phyloP scores from a whole-genome alignment of 1,140 invertebrate genomes.

The Pseudobourletiella spinata region DNA sequence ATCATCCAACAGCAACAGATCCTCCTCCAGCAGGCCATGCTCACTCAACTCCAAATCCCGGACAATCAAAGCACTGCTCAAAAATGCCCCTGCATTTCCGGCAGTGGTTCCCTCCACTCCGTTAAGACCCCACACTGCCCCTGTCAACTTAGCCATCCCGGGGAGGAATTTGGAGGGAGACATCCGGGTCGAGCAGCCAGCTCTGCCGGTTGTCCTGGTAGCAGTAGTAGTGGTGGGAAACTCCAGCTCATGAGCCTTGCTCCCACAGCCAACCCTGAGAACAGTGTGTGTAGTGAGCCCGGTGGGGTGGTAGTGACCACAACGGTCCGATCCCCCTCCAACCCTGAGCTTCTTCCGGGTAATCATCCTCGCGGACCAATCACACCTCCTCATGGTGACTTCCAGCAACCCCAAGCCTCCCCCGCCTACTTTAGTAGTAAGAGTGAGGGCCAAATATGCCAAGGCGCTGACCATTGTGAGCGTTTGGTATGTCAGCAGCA shows the following conservation, averaged over 20 bases:
- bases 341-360: conserved; percentile 1
- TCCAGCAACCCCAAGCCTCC: not conserved
- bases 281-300: not conserved
- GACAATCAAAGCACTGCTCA: conserved; percentile 21
- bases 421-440: not conserved
- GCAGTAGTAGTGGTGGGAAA: no score
- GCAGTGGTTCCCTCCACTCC: conserved; percentile 37
- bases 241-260: conserved; percentile 9
- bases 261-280: conserved; percentile 11
- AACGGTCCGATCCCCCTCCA: not conserved
- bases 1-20: conserved; percentile 41
- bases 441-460: not conserved
- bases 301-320: no score
- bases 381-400: not conserved
- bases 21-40: conserved; percentile 44
- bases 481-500: no score
- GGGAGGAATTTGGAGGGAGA: no score
- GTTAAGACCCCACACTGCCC: conserved; percentile 36
- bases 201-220: no score
- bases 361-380: not conserved
- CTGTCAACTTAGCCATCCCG: not conserved
- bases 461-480: no score
- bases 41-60: conserved; percentile 43
- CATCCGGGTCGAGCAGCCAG: no score
- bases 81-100: conserved; percentile 34